Conservation (phyloP, 2,113 vertebrate genomes). For the Dendrocopos noguchii region DNA sequence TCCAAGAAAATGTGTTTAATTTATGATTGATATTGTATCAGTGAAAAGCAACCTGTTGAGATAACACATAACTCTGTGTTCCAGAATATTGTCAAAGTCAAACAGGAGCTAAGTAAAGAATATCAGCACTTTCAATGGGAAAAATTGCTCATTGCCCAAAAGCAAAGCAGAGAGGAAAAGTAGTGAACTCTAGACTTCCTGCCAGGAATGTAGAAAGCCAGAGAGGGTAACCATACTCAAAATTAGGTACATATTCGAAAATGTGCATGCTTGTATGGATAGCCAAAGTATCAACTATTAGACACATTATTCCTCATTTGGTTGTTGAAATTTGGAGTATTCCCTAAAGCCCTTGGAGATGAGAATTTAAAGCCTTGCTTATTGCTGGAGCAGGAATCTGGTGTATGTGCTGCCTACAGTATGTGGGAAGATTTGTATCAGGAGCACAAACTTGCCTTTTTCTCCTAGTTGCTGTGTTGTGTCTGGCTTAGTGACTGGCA, state of each 20-base stretch:
- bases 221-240: not conserved
- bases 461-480: not conserved
- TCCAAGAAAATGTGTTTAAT: not conserved
- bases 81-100: not conserved
- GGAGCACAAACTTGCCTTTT: not conserved
- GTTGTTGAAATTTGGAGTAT: not conserved
- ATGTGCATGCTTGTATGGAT: not conserved
- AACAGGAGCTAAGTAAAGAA: not conserved
- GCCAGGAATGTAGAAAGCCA: not conserved
- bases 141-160: not conserved
- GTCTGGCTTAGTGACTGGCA: not conserved
- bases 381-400: not conserved
- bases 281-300: not conserved
- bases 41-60: not conserved
- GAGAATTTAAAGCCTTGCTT: not conserved
- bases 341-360: not conserved
- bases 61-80: not conserved
- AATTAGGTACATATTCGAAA: not conserved
- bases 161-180: not conserved
- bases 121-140: not conserved
- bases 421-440: not conserved
- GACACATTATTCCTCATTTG: not conserved
- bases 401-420: not conserved
- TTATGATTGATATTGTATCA: not conserved
- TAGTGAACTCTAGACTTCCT: not conserved